Percentiles rank a stretch among this genome's conserved stretches.
Conservation (phyloP, 1,140 invertebrate genomes). For the Agrypnia vestita region DNA sequence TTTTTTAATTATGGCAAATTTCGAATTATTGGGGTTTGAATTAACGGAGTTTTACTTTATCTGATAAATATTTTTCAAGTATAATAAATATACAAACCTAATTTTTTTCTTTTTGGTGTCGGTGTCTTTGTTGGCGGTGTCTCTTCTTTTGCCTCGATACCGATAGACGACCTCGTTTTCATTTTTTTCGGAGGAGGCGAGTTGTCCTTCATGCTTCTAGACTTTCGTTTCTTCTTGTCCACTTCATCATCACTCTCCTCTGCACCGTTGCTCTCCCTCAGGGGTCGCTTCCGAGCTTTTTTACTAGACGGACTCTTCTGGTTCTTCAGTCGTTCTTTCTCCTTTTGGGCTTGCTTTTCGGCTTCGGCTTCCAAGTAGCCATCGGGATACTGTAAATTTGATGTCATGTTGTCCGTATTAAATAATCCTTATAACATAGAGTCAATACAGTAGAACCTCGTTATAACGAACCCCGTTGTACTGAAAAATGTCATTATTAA, state of each 20-base stretch:
- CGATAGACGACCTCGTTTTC: conserved; percentile 54
- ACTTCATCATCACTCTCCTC: conserved; percentile 48
- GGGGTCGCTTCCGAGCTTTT: conserved; percentile 63
- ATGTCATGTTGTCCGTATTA: too few relatives aligned
- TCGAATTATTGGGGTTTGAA: too few relatives aligned
- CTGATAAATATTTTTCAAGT: too few relatives aligned
- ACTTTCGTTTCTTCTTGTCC: conserved; percentile 42
- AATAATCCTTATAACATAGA: too few relatives aligned
- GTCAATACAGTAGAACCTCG: too few relatives aligned
- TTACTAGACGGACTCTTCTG: conserved; percentile 58
- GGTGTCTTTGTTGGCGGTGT: conserved; percentile 47
- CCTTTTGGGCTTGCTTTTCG: conserved; percentile 68
- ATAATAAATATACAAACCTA: conserved; percentile 6
- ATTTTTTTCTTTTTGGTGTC: conserved; percentile 55
- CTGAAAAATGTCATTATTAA: too few relatives aligned
- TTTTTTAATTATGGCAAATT: too few relatives aligned
- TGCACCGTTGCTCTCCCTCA: conserved; percentile 63
- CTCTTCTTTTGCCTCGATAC: conserved; percentile 51
- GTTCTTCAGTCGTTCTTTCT: conserved; percentile 60
- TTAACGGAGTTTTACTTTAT: too few relatives aligned
- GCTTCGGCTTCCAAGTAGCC: conserved; percentile 82
- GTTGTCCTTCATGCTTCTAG: conserved; percentile 38
- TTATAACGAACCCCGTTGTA: too few relatives aligned
- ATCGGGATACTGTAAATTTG: conserved; percentile 78
- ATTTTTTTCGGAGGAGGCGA: conserved; percentile 64